Evolutionary conservation across 2,113 vertebrate genomes (phyloP).

Genomic region (Rhinopomastus cyanomelas): DNA sequence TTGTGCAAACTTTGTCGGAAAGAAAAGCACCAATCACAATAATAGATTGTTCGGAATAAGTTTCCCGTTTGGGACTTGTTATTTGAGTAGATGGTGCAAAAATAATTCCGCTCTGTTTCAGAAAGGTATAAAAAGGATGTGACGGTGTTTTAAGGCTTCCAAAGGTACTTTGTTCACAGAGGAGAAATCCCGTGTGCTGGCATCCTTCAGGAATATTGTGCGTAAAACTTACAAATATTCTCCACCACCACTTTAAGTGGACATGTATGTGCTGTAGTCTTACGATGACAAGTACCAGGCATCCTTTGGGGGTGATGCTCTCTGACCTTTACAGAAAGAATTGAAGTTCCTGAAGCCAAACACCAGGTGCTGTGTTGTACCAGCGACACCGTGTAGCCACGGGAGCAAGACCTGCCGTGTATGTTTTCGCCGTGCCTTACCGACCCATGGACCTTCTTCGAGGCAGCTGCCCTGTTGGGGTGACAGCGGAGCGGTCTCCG

Average conservation of each 20-base stretch:
- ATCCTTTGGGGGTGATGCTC: background rate
- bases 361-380: fast-evolving
- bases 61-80: conserved; percentile 5
- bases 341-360: fast-evolving
- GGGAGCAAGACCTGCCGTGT: background rate
- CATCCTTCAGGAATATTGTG: background rate
- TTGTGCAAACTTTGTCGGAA: background rate
- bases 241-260: fast-evolving
- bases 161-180: background rate
- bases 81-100: background rate
- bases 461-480: background rate
- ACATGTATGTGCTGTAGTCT: fast-evolving
- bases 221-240: background rate
- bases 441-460: background rate
- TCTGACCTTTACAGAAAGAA: background rate
- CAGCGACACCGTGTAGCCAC: fast-evolving
- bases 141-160: background rate
- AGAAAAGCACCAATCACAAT: background rate
- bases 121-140: background rate
- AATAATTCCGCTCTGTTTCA: background rate
- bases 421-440: background rate
- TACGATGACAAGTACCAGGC: fast-evolving
- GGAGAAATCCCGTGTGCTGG: background rate
- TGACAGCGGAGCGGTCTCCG: no score
- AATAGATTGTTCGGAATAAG: background rate